These are phyloP conservation scores for Nannoperca australis DNA, from an alignment of 2,797 vertebrate species.

Conservation along the genomic window DNA sequence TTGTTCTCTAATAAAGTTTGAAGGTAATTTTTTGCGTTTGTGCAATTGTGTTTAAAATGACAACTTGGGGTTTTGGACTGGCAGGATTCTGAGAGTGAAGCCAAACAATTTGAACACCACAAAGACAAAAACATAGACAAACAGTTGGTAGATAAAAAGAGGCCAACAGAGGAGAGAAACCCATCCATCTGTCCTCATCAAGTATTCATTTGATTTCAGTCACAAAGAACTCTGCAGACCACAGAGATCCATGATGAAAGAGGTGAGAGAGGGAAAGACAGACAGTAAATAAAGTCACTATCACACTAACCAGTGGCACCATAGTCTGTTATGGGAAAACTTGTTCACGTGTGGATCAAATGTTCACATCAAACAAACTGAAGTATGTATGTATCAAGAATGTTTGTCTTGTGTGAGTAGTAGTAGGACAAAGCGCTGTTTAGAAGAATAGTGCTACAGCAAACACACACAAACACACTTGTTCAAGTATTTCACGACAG, in stretches of 20 bases:
- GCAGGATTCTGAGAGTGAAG: neutral
- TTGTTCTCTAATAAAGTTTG: neutral
- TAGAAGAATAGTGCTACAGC: neutral
- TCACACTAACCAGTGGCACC: neutral
- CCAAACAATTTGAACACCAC: neutral
- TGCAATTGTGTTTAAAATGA: neutral
- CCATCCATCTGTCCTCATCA: slow-evolving; percentile 50
- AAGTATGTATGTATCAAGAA: neutral
- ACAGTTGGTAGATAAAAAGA: neutral
- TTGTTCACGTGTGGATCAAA: neutral
- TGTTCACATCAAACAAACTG: neutral
- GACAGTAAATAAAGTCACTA: neutral
- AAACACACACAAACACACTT: neutral
- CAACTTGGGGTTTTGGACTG: neutral
- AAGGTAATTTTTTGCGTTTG: neutral
- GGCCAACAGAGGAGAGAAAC: slow-evolving; percentile 7
- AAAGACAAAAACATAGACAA: neutral
- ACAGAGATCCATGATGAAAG: slow-evolving; percentile 16
- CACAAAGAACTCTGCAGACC: slow-evolving; percentile 34
- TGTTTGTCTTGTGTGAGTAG: neutral
- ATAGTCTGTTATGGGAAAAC: neutral
- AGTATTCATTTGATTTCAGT: slow-evolving; percentile 61
- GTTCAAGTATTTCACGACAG: neutral
- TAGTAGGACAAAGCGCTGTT: neutral
- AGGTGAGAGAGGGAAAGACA: slow-evolving; percentile 34